These are phyloP conservation scores for Stratiolaelaps scimitus DNA, from an alignment of 1,140 invertebrate species.

Conservation along the genomic window DNA sequence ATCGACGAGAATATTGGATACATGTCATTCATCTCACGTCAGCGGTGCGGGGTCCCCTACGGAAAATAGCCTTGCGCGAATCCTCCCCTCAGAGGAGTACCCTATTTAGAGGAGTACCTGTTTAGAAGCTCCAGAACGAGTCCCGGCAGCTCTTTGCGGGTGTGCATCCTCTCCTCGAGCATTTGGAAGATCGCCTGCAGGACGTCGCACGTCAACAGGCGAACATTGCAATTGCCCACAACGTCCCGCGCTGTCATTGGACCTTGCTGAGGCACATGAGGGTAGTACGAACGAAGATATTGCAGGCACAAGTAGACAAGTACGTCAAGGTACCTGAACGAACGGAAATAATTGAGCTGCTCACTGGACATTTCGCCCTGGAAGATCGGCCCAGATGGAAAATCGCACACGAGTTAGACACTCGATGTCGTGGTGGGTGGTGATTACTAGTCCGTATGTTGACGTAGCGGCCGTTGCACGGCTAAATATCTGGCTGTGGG, in stretches of 20 bases:
- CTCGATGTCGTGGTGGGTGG: too few relatives aligned
- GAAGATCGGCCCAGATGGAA: not conserved
- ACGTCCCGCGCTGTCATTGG: slow-evolving; percentile 58
- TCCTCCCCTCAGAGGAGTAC: too few relatives aligned
- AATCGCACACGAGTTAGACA: too few relatives aligned
- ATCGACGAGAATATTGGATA: too few relatives aligned
- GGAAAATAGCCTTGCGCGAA: too few relatives aligned
- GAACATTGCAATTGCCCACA: slow-evolving; percentile 57
- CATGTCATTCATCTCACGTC: too few relatives aligned
- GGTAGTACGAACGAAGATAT: slow-evolving; percentile 67
- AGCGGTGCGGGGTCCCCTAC: too few relatives aligned
- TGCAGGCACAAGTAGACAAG: slow-evolving; percentile 64
- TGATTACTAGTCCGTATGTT: too few relatives aligned
- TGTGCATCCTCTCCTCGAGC: slow-evolving; percentile 4
- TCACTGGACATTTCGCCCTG: slow-evolving; percentile 17
- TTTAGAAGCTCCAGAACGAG: slow-evolving; percentile 20
- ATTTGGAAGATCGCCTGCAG: slow-evolving; percentile 33
- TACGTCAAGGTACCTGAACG: slow-evolving; percentile 70
- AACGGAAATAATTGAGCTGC: slow-evolving; percentile 41
- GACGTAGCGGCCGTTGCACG: too few relatives aligned
- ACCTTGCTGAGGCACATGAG: slow-evolving; percentile 50
- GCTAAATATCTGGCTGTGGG: too few relatives aligned
- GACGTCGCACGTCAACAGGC: slow-evolving; percentile 50
- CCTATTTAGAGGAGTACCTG: too few relatives aligned
- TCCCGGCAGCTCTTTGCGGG: slow-evolving; percentile 14